A percentile compares a stretch with the other conserved stretches of the same genome.
phyloP scores from a whole-genome alignment of 1,140 invertebrate genomes.

The Nasonia giraulti region DNA sequence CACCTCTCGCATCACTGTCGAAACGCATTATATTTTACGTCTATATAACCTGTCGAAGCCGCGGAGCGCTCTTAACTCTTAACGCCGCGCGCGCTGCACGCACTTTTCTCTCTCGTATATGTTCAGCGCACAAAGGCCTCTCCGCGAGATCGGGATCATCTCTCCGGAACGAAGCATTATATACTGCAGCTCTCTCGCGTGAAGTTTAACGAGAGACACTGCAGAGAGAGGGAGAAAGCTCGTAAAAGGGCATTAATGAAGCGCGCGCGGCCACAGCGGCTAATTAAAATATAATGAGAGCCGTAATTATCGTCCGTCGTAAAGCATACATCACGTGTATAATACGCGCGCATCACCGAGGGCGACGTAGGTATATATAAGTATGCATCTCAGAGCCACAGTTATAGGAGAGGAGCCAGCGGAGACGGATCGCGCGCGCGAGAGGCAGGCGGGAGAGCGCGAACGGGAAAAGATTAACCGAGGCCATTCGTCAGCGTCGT shows the following conservation, averaged over 20 bases:
- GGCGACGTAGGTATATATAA: conserved; percentile 42
- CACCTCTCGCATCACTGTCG: conserved; percentile 38
- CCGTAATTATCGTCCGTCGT: conserved; percentile 68
- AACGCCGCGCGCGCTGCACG: neutral
- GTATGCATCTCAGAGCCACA: conserved; percentile 39
- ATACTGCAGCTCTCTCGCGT: conserved; percentile 27
- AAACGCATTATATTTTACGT: conserved; percentile 47
- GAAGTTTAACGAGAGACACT: conserved; percentile 67
- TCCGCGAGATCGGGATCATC: neutral
- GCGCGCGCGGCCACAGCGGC: conserved; percentile 57
- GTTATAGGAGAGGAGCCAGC: neutral
- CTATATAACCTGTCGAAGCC: conserved; percentile 36
- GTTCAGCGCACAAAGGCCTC: conserved; percentile 34
- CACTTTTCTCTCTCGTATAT: neutral
- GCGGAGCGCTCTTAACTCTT: neutral
- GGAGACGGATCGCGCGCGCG: neutral
- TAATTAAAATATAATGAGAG: conserved; percentile 74
- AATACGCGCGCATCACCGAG: conserved; percentile 21
- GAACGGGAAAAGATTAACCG: conserved; percentile 57
- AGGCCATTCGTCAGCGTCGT: conserved; percentile 62
- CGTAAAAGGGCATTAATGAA: conserved; percentile 70
- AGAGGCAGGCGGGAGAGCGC: neutral
- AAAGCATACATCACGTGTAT: conserved; percentile 56
- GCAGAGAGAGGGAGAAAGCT: conserved; percentile 57
- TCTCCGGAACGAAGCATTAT: conserved; percentile 43